phyloP scores from a whole-genome alignment of 2,113 vertebrate genomes.

The Centropristis striata region DNA sequence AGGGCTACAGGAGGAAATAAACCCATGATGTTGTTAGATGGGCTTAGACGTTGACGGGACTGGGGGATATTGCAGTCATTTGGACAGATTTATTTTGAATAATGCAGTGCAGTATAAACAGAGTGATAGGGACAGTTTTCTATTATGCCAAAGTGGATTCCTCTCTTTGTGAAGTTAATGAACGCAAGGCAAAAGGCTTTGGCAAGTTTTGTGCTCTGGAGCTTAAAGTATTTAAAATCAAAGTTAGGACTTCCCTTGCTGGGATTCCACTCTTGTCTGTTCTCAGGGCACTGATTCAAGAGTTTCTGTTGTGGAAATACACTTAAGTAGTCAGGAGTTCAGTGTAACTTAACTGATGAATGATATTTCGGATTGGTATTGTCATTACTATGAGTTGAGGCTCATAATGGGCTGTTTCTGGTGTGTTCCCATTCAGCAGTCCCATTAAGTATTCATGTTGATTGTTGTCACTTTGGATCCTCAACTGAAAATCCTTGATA shows the following conservation, averaged over 20 bases:
- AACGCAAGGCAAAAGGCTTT: conserved; percentile 22
- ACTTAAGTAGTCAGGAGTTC: conserved; percentile 14
- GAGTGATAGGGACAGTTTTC: conserved; percentile 23
- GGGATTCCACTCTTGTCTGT: conserved; percentile 27
- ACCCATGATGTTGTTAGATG: conserved; percentile 45
- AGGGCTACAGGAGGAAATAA: conserved; percentile 33
- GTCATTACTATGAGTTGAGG: not conserved
- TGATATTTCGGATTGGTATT: not conserved
- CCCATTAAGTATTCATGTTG: not conserved
- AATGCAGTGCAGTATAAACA: not conserved
- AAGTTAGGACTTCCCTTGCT: conserved; percentile 19
- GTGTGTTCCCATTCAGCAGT: conserved; percentile 10
- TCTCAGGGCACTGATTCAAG: conserved; percentile 27
- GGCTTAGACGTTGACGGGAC: conserved; percentile 46
- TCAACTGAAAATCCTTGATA: not conserved
- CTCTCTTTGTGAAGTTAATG: conserved; percentile 36
- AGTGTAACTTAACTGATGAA: conserved; percentile 27
- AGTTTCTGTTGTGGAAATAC: conserved; percentile 48
- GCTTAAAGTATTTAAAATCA: conserved; percentile 46
- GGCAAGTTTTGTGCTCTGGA: conserved; percentile 39
- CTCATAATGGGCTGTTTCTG: not conserved
- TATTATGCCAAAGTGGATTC: conserved; percentile 3
- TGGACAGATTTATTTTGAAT: conserved; percentile 40
- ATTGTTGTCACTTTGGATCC: not conserved
- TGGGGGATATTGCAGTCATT: conserved; percentile 40